Evolutionary conservation across 2,797 vertebrate genomes (phyloP).

Genomic region (Steatocranus sp.): DNA sequence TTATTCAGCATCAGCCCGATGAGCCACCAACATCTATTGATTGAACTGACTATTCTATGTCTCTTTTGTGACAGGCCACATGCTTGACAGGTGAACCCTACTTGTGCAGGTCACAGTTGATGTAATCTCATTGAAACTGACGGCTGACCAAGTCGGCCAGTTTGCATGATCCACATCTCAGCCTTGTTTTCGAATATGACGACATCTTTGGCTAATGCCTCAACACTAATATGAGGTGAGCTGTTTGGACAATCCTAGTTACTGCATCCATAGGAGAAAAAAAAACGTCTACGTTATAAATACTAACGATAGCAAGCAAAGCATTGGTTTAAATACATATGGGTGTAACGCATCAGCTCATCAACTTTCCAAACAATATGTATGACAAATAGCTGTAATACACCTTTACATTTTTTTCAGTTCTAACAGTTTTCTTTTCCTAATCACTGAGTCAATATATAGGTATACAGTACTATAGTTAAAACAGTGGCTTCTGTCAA

Average conservation of each 20-base stretch:
- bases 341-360: neutral
- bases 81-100: conserved; percentile 73
- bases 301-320: neutral
- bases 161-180: conserved; percentile 49
- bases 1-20: conserved; percentile 72
- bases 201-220: conserved; percentile 59
- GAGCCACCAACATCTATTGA: conserved; percentile 72
- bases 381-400: neutral
- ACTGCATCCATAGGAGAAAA: conserved; percentile 22
- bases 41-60: conserved; percentile 77
- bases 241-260: conserved; percentile 40
- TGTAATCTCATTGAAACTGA: conserved; percentile 66
- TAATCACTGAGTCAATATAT: neutral
- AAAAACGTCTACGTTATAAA: neutral
- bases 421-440: neutral
- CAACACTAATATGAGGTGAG: conserved; percentile 53
- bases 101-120: conserved; percentile 61
- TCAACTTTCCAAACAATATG: neutral
- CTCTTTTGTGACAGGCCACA: conserved; percentile 67
- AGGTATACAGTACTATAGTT: neutral
- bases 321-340: neutral
- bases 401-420: neutral
- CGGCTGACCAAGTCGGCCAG: conserved; percentile 53
- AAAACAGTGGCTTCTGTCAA: neutral
- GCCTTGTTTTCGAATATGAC: conserved; percentile 53